Conservation (phyloP, 2,888 invertebrate species). For the Cloeon dipterum region DNA sequence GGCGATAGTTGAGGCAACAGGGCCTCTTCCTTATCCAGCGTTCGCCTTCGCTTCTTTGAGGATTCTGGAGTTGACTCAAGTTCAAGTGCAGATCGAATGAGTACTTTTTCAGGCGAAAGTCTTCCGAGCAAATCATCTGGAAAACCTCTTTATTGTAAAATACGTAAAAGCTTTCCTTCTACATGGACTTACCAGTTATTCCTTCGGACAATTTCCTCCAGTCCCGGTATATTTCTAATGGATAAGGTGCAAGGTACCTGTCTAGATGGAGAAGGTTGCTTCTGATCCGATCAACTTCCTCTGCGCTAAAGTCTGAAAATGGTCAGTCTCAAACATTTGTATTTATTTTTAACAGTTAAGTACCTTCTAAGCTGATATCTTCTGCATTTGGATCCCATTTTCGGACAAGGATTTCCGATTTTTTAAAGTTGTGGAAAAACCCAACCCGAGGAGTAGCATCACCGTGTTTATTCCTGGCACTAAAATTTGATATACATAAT, state of each 20-base stretch:
- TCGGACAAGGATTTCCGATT: slow-evolving; percentile 61
- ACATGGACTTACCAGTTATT: slow-evolving; percentile 25
- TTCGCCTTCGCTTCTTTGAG: slow-evolving; percentile 15
- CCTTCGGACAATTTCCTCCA: slow-evolving; percentile 60
- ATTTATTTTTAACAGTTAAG: slow-evolving; percentile 12
- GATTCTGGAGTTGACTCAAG: slow-evolving; percentile 22
- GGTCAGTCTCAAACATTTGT: neutral
- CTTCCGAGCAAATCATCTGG: slow-evolving; percentile 18
- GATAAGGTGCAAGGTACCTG: slow-evolving; percentile 67
- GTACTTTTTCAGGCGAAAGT: slow-evolving; percentile 47
- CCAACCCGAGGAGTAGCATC: slow-evolving; percentile 53
- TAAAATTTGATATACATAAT: too few relatives aligned
- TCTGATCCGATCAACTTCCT: slow-evolving; percentile 37
- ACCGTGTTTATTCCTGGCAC: slow-evolving; percentile 24
- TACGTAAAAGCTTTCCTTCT: neutral
- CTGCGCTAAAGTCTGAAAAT: slow-evolving; percentile 29
- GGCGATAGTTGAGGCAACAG: slow-evolving; percentile 65
- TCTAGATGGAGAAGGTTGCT: slow-evolving; percentile 50
- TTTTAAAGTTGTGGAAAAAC: slow-evolving; percentile 64
- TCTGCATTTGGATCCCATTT: slow-evolving; percentile 67
- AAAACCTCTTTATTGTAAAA: neutral
- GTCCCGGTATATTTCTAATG: slow-evolving; percentile 64
- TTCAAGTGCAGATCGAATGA: slow-evolving; percentile 59
- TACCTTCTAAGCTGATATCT: slow-evolving; percentile 33
- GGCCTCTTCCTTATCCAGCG: slow-evolving; percentile 35